phyloP scores from a whole-genome alignment of 2,113 vertebrate genomes.

The Thunnus maccoyii region DNA sequence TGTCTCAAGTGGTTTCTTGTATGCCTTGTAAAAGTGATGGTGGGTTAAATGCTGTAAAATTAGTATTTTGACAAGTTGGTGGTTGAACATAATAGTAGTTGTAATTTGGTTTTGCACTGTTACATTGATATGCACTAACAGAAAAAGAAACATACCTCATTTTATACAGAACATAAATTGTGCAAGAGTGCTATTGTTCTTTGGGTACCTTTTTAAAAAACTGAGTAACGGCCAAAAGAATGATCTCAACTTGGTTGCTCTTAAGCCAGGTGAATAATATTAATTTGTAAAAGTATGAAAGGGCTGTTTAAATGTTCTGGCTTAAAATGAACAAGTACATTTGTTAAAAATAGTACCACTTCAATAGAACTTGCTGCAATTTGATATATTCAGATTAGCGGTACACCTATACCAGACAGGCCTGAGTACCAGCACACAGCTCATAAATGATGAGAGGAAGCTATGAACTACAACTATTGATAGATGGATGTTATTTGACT shows the following conservation, averaged over 20 bases:
- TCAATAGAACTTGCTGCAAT: constrained; percentile 68
- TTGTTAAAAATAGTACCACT: constrained; percentile 39
- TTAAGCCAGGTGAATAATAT: constrained; percentile 46
- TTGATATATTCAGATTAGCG: constrained; percentile 65
- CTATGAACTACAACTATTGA: neutral
- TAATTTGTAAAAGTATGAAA: constrained; percentile 61
- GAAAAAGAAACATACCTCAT: constrained; percentile 85
- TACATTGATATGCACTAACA: constrained; percentile 84
- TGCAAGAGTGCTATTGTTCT: constrained; percentile 71
- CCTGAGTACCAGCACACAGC: constrained; percentile 34
- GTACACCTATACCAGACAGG: constrained; percentile 46
- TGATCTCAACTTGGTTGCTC: constrained; percentile 42
- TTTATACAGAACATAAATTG: constrained; percentile 82
- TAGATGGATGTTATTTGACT: neutral
- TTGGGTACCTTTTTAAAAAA: constrained; percentile 65
- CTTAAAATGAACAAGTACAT: constrained; percentile 44
- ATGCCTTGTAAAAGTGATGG: constrained; percentile 72
- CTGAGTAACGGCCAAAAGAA: constrained; percentile 54
- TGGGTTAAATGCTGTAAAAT: constrained; percentile 76
- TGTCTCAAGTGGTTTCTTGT: constrained; percentile 73
- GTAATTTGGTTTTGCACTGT: constrained; percentile 85
- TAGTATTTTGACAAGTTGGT: constrained; percentile 71
- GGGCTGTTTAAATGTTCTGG: constrained; percentile 69
- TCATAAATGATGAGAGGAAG: neutral
- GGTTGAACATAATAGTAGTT: constrained; percentile 67